phyloP scores from a whole-genome alignment of 2,113 vertebrate species.

The Poicephalus meyeri region DNA sequence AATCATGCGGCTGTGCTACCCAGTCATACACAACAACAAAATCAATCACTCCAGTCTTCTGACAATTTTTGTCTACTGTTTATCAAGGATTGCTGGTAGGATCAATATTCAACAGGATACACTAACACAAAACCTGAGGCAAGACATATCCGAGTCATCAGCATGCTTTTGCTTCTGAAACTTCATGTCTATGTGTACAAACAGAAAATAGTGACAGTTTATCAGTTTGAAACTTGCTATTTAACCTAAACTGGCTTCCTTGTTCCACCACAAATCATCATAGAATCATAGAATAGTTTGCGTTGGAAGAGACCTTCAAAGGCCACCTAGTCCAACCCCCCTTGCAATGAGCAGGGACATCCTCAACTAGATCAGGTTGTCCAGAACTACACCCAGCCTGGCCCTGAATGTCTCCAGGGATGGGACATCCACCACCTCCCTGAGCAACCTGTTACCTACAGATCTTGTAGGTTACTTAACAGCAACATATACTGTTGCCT shows the following conservation, averaged over 20 bases:
- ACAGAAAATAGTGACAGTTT: neutral
- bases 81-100: neutral
- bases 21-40: neutral
- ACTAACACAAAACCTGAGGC: neutral
- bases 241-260: neutral
- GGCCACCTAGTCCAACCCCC: neutral
- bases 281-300: neutral
- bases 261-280: neutral
- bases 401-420: neutral
- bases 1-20: neutral
- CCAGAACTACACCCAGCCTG: neutral
- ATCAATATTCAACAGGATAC: constrained; percentile 4
- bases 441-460: neutral
- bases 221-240: neutral
- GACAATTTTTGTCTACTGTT: constrained; percentile 7
- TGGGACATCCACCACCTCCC: neutral
- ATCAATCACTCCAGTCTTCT: constrained; percentile 15
- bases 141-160: neutral
- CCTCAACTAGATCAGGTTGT: neutral
- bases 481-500: neutral
- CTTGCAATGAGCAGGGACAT: neutral
- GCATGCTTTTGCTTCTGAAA: neutral
- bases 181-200: neutral
- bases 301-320: neutral
- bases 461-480: neutral